phyloP scores from a whole-genome alignment of 2,113 vertebrate genomes.

The Tonatia bakeri region DNA sequence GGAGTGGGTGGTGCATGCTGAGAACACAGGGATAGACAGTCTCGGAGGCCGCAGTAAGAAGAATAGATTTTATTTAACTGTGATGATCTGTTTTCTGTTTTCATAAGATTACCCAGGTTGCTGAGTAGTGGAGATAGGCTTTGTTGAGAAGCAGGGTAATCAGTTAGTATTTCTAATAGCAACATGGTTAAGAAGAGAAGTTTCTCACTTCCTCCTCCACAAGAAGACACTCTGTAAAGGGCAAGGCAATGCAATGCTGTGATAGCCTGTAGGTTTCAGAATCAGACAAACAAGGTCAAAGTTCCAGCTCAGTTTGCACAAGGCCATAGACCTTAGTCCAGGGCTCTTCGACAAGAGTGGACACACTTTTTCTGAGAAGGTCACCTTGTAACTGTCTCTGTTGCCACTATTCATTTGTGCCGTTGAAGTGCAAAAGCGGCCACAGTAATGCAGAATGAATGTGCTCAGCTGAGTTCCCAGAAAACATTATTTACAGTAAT shows the following conservation, averaged over 20 bases:
- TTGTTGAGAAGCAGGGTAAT: neutral
- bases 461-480: neutral
- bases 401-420: neutral
- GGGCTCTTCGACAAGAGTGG: neutral
- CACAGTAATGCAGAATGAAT: fast-evolving
- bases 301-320: neutral
- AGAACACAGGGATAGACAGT: neutral
- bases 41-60: neutral
- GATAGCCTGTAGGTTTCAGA: neutral
- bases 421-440: fast-evolving
- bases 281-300: neutral
- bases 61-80: neutral
- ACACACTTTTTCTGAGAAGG: neutral
- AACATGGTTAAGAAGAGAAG: neutral
- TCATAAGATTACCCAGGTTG: neutral
- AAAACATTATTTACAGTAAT: neutral
- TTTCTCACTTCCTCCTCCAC: neutral
- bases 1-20: neutral
- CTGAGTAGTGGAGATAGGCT: neutral
- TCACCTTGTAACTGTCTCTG: neutral
- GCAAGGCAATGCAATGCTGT: too few species aligned
- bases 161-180: neutral
- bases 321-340: neutral
- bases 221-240: neutral
- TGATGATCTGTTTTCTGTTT: neutral